These are phyloP conservation scores for Megaustenia siamemsis DNA, from an alignment of 2,888 invertebrate species.

Conservation along the genomic window DNA sequence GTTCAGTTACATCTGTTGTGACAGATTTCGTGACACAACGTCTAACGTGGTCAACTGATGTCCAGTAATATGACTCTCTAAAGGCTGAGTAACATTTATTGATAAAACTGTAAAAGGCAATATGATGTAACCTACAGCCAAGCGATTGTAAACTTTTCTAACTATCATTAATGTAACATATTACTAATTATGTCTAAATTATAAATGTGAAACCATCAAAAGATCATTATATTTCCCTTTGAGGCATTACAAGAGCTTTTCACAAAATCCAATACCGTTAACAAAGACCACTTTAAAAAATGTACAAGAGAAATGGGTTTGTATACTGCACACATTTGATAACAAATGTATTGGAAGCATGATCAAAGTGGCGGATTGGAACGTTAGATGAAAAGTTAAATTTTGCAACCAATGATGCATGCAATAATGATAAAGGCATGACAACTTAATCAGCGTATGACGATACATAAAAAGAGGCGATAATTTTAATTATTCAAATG, in stretches of 20 bases:
- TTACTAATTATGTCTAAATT: background rate
- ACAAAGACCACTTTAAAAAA: slow-evolving; percentile 1
- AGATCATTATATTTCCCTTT: background rate
- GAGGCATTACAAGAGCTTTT: background rate
- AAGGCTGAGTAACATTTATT: too few species aligned
- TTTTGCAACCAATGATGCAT: slow-evolving; percentile 25
- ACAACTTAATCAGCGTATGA: slow-evolving; percentile 45
- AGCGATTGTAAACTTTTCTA: too few species aligned
- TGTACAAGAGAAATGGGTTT: background rate
- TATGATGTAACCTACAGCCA: too few species aligned
- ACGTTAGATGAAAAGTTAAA: slow-evolving; percentile 10
- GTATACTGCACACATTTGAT: slow-evolving; percentile 3
- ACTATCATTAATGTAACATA: background rate
- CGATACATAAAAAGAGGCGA: slow-evolving; percentile 40
- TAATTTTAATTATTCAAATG: slow-evolving; percentile 47
- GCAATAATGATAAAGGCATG: slow-evolving; percentile 15
- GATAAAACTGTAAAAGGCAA: too few species aligned
- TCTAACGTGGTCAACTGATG: too few species aligned
- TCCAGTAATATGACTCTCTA: too few species aligned
- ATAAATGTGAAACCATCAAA: background rate
- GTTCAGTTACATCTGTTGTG: too few species aligned
- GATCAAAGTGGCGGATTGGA: background rate
- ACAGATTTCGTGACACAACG: too few species aligned
- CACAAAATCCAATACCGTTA: background rate
- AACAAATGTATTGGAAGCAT: background rate